Base-by-base conservation (phyloP, 2,113 vertebrate species). In the Muntiacus muntjak region DNA sequence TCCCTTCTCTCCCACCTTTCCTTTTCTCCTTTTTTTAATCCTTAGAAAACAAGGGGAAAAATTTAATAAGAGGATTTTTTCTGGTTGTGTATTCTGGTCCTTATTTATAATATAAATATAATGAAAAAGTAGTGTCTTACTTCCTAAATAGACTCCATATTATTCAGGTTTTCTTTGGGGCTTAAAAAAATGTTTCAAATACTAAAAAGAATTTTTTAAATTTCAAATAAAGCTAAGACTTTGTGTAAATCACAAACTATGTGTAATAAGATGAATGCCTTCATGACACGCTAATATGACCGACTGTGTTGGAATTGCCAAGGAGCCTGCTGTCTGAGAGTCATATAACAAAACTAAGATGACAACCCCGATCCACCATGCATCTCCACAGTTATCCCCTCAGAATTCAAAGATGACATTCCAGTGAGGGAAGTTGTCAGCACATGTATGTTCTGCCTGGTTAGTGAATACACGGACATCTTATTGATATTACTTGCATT, bases 371-470 rank as follows among this genome's bases (percentile, higher is more conserved):
- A 97, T 98, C 97, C 97, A 94, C 95, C 95, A 58, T 94, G 96
- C 97, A 52, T 97, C 96, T 95, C 91, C 91, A 95, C 98, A 97
- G 98, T 97, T 97, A 98, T 98, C 98, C 98, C 98, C 96, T 98
- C 97, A 97, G 98, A 98, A 98, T 98, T 95, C 98, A 97, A 93
- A 98, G 98, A 98, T 98, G 98, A 97, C 98, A 97, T 98, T 98
- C 97, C 97, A 95, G n/a, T 96, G 98, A 98, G 98, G 98, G 97
- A 98, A 98, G 98, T 92, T 98, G 98, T 98, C 98, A 97, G 98
- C 98, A 96, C 83, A 11, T 97, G 83, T 89, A 98, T 97, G 98
- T 98, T 98, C 98, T 98, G 98, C 98, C 98, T 99, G 98, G 96
- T 98, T 98, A 97, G 97, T 97, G 94, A 98, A 98, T 97, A 94